Conservation (phyloP, 1,140 invertebrate species). For the Cotesia typhae region DNA sequence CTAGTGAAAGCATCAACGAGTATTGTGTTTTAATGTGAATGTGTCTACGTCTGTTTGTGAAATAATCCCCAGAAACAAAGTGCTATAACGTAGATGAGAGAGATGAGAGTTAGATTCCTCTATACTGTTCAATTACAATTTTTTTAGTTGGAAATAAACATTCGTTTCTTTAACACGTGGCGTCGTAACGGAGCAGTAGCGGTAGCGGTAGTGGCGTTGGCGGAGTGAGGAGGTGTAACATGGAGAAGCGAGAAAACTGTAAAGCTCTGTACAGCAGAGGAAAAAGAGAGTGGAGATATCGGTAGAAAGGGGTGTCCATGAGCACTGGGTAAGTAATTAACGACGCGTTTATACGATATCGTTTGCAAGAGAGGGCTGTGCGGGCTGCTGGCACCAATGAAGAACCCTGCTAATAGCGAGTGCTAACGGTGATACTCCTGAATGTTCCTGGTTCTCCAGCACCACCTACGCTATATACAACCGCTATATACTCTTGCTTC, state of each 20-base stretch:
- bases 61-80: slow-evolving; percentile 10
- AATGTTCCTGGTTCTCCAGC: slow-evolving; percentile 47
- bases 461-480: slow-evolving; percentile 39
- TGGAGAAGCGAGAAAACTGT: slow-evolving; percentile 30
- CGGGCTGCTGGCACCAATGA: slow-evolving; percentile 53
- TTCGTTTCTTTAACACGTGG: slow-evolving; percentile 67
- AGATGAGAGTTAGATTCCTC: slow-evolving; percentile 52
- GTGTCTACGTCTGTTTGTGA: not conserved
- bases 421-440: slow-evolving; percentile 61
- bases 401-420: slow-evolving; percentile 62
- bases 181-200: slow-evolving; percentile 57
- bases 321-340: slow-evolving; percentile 63
- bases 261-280: slow-evolving; percentile 17
- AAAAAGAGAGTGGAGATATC: slow-evolving; percentile 20
- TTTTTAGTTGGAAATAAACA: slow-evolving; percentile 62
- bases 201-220: slow-evolving; percentile 18
- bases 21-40: too few relatives aligned
- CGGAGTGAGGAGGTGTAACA: not conserved
- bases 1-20: too few relatives aligned
- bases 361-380: slow-evolving; percentile 43
- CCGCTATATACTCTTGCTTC: slow-evolving; percentile 37
- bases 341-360: slow-evolving; percentile 60
- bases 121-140: slow-evolving; percentile 64
- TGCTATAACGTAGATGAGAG: slow-evolving; percentile 2
- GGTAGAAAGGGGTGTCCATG: slow-evolving; percentile 46